phyloP scores from a whole-genome alignment of 2,113 vertebrate genomes.

The Eulacestoma nigropectus region DNA sequence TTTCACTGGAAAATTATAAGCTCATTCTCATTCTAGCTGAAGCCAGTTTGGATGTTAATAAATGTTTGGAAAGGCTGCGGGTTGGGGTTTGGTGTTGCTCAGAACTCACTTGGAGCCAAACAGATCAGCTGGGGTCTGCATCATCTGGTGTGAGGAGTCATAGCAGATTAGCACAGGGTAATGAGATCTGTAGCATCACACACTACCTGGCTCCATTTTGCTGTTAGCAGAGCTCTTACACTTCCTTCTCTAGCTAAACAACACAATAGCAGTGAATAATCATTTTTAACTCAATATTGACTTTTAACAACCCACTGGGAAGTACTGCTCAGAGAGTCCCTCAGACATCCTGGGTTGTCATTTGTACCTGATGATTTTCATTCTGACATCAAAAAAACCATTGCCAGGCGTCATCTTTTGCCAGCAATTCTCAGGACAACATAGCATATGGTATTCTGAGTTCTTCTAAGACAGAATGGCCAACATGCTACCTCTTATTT shows the following conservation, averaged over 20 bases:
- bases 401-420: neutral
- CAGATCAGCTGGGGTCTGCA: neutral
- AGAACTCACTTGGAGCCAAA: neutral
- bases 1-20: neutral
- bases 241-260: neutral
- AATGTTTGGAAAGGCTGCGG: neutral
- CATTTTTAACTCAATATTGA: neutral
- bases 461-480: neutral
- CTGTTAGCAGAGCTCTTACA: neutral
- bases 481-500: neutral
- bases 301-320: neutral
- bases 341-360: neutral
- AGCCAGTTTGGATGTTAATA: conserved; percentile 38
- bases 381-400: neutral
- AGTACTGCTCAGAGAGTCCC: neutral
- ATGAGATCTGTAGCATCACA: conserved; percentile 3
- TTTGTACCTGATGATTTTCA: neutral
- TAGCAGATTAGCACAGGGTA: neutral
- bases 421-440: neutral
- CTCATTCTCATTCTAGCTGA: neutral
- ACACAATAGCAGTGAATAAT: neutral
- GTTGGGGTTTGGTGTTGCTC: neutral
- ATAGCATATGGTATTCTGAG: neutral
- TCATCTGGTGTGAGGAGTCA: conserved; percentile 1
- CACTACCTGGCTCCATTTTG: neutral